phyloP scores from a whole-genome alignment of 2,797 vertebrate genomes.

The Rhodeus uyekii region DNA sequence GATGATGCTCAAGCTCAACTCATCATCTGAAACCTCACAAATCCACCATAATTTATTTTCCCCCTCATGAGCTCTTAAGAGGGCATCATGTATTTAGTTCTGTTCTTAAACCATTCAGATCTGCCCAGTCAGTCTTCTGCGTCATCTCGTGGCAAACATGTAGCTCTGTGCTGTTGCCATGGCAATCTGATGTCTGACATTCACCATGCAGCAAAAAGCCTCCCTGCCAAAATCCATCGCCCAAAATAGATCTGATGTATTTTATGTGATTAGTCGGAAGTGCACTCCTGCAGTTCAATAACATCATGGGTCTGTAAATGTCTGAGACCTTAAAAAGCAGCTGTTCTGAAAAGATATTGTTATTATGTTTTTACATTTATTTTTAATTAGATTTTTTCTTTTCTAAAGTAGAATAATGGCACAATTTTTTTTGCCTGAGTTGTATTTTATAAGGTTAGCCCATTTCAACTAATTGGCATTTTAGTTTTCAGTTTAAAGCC shows the following conservation, averaged over 20 bases:
- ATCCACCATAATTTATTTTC: background rate
- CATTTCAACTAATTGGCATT: background rate
- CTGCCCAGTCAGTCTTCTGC: constrained; percentile 1
- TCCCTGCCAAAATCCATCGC: background rate
- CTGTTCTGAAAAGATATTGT: background rate
- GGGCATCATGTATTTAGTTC: background rate
- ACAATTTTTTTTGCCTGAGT: too few relatives aligned
- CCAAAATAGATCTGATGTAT: constrained; percentile 32
- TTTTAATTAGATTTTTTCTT: background rate
- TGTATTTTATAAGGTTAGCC: background rate
- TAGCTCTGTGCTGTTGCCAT: constrained; percentile 25
- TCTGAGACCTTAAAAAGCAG: background rate
- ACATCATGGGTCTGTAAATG: background rate
- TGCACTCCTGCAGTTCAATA: background rate
- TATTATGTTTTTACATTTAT: background rate
- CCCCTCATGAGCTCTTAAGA: background rate
- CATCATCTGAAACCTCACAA: background rate
- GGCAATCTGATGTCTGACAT: constrained; percentile 38
- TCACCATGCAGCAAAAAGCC: constrained; percentile 7
- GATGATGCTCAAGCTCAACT: too few relatives aligned
- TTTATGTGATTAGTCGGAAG: background rate
- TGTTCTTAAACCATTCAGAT: background rate
- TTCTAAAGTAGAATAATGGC: background rate
- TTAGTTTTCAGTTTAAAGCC: too few relatives aligned
- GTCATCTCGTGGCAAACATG: background rate